Evolutionary conservation across 2,888 invertebrate species (phyloP).

Genomic region (Meiosimyza decipiens): DNA sequence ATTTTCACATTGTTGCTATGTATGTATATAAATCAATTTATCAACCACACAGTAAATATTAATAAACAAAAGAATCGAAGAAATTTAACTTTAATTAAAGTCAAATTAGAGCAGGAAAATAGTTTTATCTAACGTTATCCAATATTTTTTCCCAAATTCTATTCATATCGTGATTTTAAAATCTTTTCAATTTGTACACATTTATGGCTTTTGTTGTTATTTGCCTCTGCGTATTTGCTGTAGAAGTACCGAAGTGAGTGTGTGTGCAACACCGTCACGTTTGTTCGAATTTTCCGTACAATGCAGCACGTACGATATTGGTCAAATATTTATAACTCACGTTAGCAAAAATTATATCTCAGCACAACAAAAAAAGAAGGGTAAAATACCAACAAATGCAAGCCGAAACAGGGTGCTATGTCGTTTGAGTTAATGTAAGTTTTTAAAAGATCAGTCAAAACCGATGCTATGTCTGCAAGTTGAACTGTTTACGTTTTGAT

Average conservation of each 20-base stretch:
- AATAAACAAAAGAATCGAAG: too few species aligned
- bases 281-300: slow-evolving; percentile 41
- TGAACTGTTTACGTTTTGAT: too few species aligned
- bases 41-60: too few species aligned
- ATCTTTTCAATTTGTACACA: slow-evolving; percentile 24
- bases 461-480: too few species aligned
- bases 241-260: background rate
- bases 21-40: too few species aligned
- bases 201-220: slow-evolving; percentile 13
- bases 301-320: slow-evolving; percentile 45
- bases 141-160: background rate
- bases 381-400: slow-evolving; percentile 25
- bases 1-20: too few species aligned
- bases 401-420: too few species aligned
- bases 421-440: too few species aligned
- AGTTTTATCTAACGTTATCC: too few species aligned
- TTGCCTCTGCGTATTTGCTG: slow-evolving; percentile 9
- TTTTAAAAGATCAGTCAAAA: too few species aligned
- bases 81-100: too few species aligned
- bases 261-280: slow-evolving; percentile 41
- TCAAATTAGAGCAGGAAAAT: too few species aligned
- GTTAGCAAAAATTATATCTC: slow-evolving; percentile 43
- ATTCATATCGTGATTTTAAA: slow-evolving; percentile 18
- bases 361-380: slow-evolving; percentile 6
- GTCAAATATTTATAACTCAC: slow-evolving; percentile 45